Base-by-base conservation (phyloP, 2,797 vertebrate genomes). In the Gambusia yucatana region DNA sequence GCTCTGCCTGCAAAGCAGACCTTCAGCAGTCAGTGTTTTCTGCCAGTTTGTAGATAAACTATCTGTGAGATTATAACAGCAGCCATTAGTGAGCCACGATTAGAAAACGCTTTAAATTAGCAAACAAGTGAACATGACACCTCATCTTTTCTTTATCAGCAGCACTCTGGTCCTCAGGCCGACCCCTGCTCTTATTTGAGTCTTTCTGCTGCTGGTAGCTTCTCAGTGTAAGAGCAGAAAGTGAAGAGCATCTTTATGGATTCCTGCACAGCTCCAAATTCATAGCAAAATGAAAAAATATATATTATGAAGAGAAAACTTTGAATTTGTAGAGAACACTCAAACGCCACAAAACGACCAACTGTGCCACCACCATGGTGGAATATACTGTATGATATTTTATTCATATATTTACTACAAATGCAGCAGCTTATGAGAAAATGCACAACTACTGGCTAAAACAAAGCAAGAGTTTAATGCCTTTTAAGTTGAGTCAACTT, bases 21-120 rank as follows among this genome's bases (percentile, higher is more conserved):
- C 0, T 39, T 75, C 55, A 43, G 71, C 71, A 55, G 33, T 4
- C 73, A 73, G 83, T 67, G 39, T 69, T 57, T 78, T 75, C 63
- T 79, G 77, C 88, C 71, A 61, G 72, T 11, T 74, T 67, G 71
- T 0, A 84, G 92, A 93, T 92, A 93, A 89, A 89, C 84, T 91
- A 92, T 92, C 90, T 90, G 36, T 43, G 79, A 75, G 73, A 80
- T 81, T 69, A 79, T 89, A 85, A 87, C 52, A 79, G 83, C 0
- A 36, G 82, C 87, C 87, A 90, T 92, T 90, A 93, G 81, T 69
- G 85, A 83, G 83, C 72, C 82, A 82, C 79, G 86, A 83, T 88
- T 92, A 86, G 84, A 84, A 78, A 83, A 70, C 1, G 2, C 75
- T 85, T 87, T 82, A 84, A 85, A 92, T 91, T 86, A 90, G 86